A percentile compares a stretch with the other conserved stretches of the same genome.
These are phyloP conservation scores for Drosophila repleta DNA, from an alignment of 1,140 invertebrate genomes.

Conservation along the genomic window DNA sequence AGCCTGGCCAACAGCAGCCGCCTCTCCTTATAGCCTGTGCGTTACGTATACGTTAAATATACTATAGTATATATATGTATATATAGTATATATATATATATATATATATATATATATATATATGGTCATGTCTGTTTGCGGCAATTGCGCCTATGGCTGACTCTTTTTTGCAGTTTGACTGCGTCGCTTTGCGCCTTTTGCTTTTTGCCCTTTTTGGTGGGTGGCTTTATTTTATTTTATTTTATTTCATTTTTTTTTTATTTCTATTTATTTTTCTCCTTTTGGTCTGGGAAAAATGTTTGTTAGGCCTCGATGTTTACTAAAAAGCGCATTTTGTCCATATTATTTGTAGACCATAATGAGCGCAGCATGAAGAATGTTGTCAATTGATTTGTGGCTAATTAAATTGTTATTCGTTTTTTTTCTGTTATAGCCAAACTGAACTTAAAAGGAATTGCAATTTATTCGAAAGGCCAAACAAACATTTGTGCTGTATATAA, in stretches of 20 bases:
- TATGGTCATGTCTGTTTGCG: slow-evolving; percentile 51
- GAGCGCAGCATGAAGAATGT: not conserved
- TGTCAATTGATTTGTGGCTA: slow-evolving; percentile 8
- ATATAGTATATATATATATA: not conserved
- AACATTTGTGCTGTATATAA: not conserved
- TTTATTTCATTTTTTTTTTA: not conserved
- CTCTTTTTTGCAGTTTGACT: slow-evolving; percentile 13
- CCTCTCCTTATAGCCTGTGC: slow-evolving; percentile 52
- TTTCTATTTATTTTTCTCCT: too few species aligned
- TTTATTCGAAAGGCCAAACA: slow-evolving; percentile 1
- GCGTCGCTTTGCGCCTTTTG: slow-evolving; percentile 21
- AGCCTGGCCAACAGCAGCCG: slow-evolving; percentile 51
- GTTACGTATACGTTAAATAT: slow-evolving; percentile 22
- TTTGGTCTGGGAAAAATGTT: slow-evolving; percentile 36
- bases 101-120: slow-evolving; percentile 21
- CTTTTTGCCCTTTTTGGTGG: slow-evolving; percentile 44
- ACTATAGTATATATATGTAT: too few species aligned
- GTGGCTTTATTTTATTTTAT: slow-evolving; percentile 11
- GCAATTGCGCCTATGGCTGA: slow-evolving; percentile 33
- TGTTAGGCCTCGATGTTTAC: not conserved
- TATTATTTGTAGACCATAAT: not conserved
- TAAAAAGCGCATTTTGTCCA: not conserved
- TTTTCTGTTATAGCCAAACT: not conserved
- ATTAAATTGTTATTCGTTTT: not conserved
- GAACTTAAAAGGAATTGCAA: slow-evolving; percentile 2